Percentiles rank a stretch among this genome's conserved stretches.
Conservation (phyloP, 2,888 invertebrate genomes). For the Epistrophe eligans region DNA sequence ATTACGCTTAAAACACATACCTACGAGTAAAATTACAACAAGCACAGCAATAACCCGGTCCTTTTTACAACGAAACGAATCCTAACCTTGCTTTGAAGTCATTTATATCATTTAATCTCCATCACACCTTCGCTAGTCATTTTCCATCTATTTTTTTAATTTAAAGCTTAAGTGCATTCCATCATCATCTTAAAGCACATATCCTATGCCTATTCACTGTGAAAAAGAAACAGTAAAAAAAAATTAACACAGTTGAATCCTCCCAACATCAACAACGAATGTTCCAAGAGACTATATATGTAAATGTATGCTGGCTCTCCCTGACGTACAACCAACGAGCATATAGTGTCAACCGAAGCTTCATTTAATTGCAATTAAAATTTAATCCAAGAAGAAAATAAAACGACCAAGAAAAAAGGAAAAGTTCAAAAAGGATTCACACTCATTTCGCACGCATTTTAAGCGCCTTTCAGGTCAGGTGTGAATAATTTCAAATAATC, state of each 20-base stretch:
- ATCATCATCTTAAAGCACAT: conserved; percentile 41
- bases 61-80: conserved; percentile 22
- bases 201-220: conserved; percentile 18
- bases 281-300: background rate
- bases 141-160: conserved; percentile 6
- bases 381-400: conserved; percentile 60
- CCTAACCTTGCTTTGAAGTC: conserved; percentile 42
- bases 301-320: background rate
- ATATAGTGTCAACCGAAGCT: conserved; percentile 54
- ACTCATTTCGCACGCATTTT: conserved; percentile 76
- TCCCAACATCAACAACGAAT: background rate
- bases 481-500: conserved; percentile 76
- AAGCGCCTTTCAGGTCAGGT: conserved; percentile 76
- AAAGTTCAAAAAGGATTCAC: conserved; percentile 74
- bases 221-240: background rate
- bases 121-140: conserved; percentile 21
- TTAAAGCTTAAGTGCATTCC: conserved; percentile 45
- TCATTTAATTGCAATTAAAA: conserved; percentile 74
- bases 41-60: conserved; percentile 26
- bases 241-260: conserved; percentile 37
- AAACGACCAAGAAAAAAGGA: conserved; percentile 44
- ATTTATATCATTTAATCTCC: conserved; percentile 46
- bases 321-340: conserved; percentile 22
- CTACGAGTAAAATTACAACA: background rate
- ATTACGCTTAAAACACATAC: background rate